Evolutionary conservation across 2,113 vertebrate genomes (phyloP).

Genomic region (Vidua macroura): DNA sequence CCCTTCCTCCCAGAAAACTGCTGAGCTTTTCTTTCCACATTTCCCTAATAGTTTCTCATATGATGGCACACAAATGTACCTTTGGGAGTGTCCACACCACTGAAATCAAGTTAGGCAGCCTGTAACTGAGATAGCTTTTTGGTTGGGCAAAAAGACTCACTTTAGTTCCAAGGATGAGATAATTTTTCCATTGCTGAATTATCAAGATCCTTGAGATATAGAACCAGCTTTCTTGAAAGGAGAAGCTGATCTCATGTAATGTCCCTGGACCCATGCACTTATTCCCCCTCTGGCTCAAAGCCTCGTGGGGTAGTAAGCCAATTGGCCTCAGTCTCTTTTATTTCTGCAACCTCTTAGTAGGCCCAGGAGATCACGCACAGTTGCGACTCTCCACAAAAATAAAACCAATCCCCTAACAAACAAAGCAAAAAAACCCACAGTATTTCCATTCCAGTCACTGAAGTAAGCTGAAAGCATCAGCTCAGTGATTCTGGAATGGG

Average conservation of each 20-base stretch:
- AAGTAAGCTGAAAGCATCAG: not conserved
- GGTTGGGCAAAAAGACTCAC: not conserved
- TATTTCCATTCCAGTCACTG: not conserved
- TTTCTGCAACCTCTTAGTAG: not conserved
- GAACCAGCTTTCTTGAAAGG: not conserved
- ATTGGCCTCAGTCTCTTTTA: not conserved
- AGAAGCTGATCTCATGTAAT: not conserved
- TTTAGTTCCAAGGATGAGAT: conserved; percentile 28
- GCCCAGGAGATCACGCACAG: not conserved
- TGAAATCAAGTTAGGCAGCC: not conserved
- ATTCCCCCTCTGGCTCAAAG: not conserved
- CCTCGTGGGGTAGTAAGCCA: not conserved
- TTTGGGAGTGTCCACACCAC: not conserved
- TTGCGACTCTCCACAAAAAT: not conserved
- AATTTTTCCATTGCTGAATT: conserved; percentile 30
- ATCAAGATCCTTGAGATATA: conserved; percentile 33
- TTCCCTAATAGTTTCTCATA: not conserved
- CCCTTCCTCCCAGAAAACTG: not conserved
- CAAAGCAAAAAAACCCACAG: not conserved
- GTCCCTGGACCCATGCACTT: not conserved
- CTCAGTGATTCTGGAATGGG: not conserved
- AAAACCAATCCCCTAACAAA: fast-evolving
- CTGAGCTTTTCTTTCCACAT: not conserved
- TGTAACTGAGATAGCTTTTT: not conserved
- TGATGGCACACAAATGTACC: not conserved